phyloP scores from a whole-genome alignment of 2,797 vertebrate genomes.

The Ataeniobius toweri region DNA sequence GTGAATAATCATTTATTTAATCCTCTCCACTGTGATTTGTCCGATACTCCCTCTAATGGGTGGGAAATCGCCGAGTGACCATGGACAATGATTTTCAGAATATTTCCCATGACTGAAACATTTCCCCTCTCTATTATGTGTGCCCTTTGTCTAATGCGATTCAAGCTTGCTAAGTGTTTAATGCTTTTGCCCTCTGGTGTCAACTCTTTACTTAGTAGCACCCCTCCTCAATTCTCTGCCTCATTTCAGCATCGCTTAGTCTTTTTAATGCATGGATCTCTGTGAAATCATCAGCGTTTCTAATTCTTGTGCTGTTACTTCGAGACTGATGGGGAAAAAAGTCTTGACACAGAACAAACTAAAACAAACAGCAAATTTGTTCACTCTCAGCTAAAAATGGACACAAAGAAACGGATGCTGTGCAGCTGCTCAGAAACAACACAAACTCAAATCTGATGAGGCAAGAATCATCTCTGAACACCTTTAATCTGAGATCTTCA shows the following conservation, averaged over 20 bases:
- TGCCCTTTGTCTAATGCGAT: constrained; percentile 69
- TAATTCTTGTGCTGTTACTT: neutral
- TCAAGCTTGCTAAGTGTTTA: constrained; percentile 63
- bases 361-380: constrained; percentile 18
- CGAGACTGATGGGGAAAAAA: neutral
- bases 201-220: constrained; percentile 65
- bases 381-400: constrained; percentile 22
- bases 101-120: constrained; percentile 68
- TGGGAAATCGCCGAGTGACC: constrained; percentile 48
- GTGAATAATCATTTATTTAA: constrained; percentile 28
- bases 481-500: constrained; percentile 27
- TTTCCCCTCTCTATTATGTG: constrained; percentile 60
- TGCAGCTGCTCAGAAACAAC: constrained; percentile 32
- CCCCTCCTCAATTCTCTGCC: constrained; percentile 33
- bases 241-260: constrained; percentile 42
- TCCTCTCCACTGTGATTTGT: constrained; percentile 35
- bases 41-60: constrained; percentile 31
- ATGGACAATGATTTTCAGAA: constrained; percentile 56
- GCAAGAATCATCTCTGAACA: constrained; percentile 51
- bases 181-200: constrained; percentile 75
- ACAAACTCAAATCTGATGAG: constrained; percentile 39
- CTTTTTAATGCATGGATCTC: constrained; percentile 18
- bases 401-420: constrained; percentile 26
- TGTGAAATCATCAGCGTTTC: constrained; percentile 21
- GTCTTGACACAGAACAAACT: constrained; percentile 10